Evolutionary conservation across 2,797 vertebrate genomes (phyloP).

Genomic region (Semaprochilodus insignis): DNA sequence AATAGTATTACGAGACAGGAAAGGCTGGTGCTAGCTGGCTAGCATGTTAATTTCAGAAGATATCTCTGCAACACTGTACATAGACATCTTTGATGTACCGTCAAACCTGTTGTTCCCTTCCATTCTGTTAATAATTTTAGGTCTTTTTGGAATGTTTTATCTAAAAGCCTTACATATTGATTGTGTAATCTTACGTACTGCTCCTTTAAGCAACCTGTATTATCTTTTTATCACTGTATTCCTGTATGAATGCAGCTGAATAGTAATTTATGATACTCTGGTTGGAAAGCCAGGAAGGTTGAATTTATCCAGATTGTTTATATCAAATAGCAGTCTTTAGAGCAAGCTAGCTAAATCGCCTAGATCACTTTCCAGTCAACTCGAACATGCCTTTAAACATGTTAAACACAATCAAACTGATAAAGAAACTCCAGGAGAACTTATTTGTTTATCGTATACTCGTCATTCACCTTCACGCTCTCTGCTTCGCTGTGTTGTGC

Average conservation of each 20-base stretch:
- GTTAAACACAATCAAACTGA: not conserved
- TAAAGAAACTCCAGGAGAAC: not conserved
- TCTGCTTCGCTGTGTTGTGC: slow-evolving; percentile 2
- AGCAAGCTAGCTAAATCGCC: not conserved
- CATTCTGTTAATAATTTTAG: too few relatives aligned
- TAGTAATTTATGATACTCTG: not conserved
- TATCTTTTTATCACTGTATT: not conserved
- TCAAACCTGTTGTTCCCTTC: too few relatives aligned
- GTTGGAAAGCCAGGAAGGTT: not conserved
- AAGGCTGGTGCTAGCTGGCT: too few relatives aligned
- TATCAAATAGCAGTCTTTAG: not conserved
- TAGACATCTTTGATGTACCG: too few relatives aligned
- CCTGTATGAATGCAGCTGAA: not conserved
- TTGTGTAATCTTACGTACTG: too few relatives aligned
- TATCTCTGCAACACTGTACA: too few relatives aligned
- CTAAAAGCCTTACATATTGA: too few relatives aligned
- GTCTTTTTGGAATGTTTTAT: too few relatives aligned
- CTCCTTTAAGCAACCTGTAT: too few relatives aligned
- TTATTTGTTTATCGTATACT: slow-evolving; percentile 13
- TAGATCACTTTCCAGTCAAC: not conserved
- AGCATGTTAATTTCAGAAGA: too few relatives aligned
- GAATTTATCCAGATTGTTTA: not conserved
- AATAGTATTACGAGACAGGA: too few relatives aligned
- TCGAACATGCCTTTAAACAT: not conserved
- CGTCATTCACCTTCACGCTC: not conserved